These are phyloP conservation scores for Anneissia japonica DNA, from an alignment of 35 echinoderm and acorn worm species.

Conservation along the genomic window DNA sequence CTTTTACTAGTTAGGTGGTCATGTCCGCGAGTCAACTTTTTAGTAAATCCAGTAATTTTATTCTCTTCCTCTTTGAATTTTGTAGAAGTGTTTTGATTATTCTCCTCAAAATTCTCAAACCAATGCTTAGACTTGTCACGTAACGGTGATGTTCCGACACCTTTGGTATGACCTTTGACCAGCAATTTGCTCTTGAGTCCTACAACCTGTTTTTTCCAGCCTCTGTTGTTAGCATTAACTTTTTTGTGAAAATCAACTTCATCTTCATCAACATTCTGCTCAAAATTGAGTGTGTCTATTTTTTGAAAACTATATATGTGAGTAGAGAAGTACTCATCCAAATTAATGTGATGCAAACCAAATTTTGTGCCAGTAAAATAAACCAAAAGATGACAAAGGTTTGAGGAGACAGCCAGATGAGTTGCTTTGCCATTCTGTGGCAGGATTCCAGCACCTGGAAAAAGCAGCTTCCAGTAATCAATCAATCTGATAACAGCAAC, in stretches of 20 bases:
- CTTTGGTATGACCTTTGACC: slow-evolving; percentile 15
- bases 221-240: slow-evolving; percentile 8
- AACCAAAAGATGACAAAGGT: slow-evolving; percentile 38
- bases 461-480: slow-evolving; percentile 15
- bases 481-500: background rate
- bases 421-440: slow-evolving; percentile 3
- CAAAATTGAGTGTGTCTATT: background rate
- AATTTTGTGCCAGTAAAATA: slow-evolving; percentile 39
- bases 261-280: background rate
- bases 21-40: background rate
- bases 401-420: slow-evolving; percentile 30
- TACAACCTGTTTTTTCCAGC: background rate
- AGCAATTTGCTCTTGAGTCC: slow-evolving; percentile 14
- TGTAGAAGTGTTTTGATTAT: background rate
- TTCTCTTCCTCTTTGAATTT: background rate
- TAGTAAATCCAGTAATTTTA: background rate
- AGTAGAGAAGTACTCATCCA: slow-evolving; percentile 62
- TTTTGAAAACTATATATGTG: slow-evolving; percentile 23
- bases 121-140: background rate
- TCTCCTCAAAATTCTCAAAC: background rate
- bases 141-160: background rate
- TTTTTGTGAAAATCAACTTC: slow-evolving; percentile 33
- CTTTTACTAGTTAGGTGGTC: background rate
- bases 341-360: slow-evolving; percentile 43
- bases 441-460: slow-evolving; percentile 11